Percentiles rank a stretch among this genome's conserved stretches.
phyloP scores from a whole-genome alignment of 2,797 vertebrate genomes.

The Muscicapa striata region DNA sequence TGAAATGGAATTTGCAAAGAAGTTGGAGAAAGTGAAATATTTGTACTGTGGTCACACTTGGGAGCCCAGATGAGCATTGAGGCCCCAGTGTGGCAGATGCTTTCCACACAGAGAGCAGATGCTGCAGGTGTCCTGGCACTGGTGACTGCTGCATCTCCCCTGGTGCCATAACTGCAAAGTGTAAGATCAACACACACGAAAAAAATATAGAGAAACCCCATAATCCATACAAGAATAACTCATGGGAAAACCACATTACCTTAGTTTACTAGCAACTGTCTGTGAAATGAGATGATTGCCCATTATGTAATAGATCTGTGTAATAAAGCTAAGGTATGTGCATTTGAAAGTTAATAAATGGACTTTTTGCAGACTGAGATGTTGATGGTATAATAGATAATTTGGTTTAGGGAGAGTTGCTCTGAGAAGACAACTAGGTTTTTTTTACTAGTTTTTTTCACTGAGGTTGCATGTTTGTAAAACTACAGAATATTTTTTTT shows the following conservation, averaged over 20 bases:
- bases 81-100: not conserved
- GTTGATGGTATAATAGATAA: not conserved
- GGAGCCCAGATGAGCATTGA: not conserved
- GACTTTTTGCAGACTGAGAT: not conserved
- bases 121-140: not conserved
- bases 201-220: not conserved
- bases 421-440: not conserved
- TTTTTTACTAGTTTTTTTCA: not conserved
- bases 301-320: slow-evolving; percentile 5
- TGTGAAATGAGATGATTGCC: slow-evolving; percentile 48
- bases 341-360: slow-evolving; percentile 36
- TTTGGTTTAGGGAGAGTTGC: not conserved
- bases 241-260: not conserved
- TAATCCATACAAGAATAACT: not conserved
- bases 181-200: not conserved
- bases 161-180: not conserved
- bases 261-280: slow-evolving; percentile 36
- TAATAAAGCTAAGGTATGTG: slow-evolving; percentile 25
- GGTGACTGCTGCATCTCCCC: not conserved
- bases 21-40: not conserved
- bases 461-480: not conserved
- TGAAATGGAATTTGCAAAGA: not conserved
- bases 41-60: not conserved
- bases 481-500: not conserved
- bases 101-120: not conserved